Base-by-base conservation (phyloP, 1,140 invertebrate genomes). In the Drosophila navojoa region DNA sequence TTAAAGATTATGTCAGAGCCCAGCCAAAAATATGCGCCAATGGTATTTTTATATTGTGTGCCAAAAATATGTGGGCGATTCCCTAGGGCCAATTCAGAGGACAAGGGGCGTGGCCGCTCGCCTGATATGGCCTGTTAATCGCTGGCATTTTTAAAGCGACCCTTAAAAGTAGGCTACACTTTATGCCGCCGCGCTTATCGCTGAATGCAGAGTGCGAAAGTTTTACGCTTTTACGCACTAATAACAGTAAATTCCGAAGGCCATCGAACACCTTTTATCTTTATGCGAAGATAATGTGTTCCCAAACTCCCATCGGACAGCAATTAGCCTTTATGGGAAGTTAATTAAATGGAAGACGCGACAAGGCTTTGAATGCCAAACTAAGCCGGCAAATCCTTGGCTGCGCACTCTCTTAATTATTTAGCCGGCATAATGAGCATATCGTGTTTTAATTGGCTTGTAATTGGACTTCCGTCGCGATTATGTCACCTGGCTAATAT, bases 1-100 rank as follows among this genome's bases (percentile, higher is more conserved):
- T 73, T 73, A 73, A 73, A 73, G 71, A 73, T 73, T 73, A 73
- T 73, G 71, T 73, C 71, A 73, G 57, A 68, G 71, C 44, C 44
- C 71, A 61, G 50, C 50, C 64, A 55, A 55, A 73, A 73, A 69
- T 69, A 73, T 61, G 57, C 25, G 57, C 57, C 44, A 69, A 73
- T 42, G 64, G 64, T 69, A 73, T 73, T 69, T 73, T 69, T 73
- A 69, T 69, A 73, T 69, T 73, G 57, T 73, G 71, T 42, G 63
- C 49, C 44, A 38, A 61, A 69, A 50, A 42, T 69, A 5, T 15
- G 42, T 45, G n/a, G 25, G 44, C 49, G 53, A 59, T 54, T n/a
- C 1, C 27, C 27, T 5, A 10, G 25, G n/a, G 32, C 19, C n/a
- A n/a, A n/a, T n/a, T 22, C 19, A 22, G 42, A 4, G 25, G 16